These are phyloP conservation scores for Leptodirus hochenwartii DNA, from an alignment of 2,888 invertebrate genomes.

Conservation along the genomic window DNA sequence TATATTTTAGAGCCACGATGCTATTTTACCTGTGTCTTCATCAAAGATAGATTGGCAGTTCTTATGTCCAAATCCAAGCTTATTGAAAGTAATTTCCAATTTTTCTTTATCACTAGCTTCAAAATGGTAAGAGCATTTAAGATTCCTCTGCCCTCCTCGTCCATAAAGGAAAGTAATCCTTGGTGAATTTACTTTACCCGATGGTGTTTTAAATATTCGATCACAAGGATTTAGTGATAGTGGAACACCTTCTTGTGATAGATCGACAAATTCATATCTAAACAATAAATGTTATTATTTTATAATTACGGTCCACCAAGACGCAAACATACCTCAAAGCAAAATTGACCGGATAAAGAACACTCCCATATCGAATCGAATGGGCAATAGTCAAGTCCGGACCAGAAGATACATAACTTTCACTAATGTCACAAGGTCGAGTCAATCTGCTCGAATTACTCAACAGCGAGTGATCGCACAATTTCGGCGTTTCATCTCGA, in stretches of 20 bases:
- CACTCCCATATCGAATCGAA: slow-evolving; percentile 59
- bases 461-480: slow-evolving; percentile 56
- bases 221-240: slow-evolving; percentile 42
- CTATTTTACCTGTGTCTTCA: slow-evolving; percentile 7
- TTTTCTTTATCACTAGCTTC: slow-evolving; percentile 50
- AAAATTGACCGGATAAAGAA: slow-evolving; percentile 59
- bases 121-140: slow-evolving; percentile 58
- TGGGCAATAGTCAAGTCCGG: slow-evolving; percentile 60
- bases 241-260: slow-evolving; percentile 45
- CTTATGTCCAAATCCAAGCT: slow-evolving; percentile 50
- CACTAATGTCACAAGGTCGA: slow-evolving; percentile 47
- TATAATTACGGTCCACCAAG: no score
- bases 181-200: slow-evolving; percentile 47
- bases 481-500: slow-evolving; percentile 53
- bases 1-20: no score
- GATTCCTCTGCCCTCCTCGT: slow-evolving; percentile 57
- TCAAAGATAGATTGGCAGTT: slow-evolving; percentile 34
- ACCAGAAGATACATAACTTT: slow-evolving; percentile 61
- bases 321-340: no score
- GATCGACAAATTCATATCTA: slow-evolving; percentile 75
- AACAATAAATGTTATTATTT: no score
- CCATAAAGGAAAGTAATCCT: slow-evolving; percentile 69
- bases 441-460: slow-evolving; percentile 55
- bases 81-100: slow-evolving; percentile 49
- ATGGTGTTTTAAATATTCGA: slow-evolving; percentile 33